These are phyloP conservation scores for Apomyelois bistriatella DNA, from an alignment of 2,888 invertebrate species.

Conservation along the genomic window DNA sequence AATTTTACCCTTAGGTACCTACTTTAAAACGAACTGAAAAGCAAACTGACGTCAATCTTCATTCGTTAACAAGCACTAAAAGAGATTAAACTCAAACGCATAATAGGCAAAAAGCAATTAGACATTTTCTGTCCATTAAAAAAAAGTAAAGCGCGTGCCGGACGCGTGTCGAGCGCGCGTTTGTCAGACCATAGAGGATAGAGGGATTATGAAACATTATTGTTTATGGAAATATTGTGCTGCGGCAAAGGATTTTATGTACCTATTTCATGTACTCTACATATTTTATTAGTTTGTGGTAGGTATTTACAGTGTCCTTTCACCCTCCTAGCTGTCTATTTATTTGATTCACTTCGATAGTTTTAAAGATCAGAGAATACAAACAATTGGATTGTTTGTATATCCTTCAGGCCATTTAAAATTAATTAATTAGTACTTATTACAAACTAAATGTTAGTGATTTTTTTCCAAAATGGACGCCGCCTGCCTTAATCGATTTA, in stretches of 20 bases:
- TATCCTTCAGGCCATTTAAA: too few relatives aligned
- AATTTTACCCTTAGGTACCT: not conserved
- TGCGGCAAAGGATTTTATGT: not conserved
- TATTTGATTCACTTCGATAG: too few relatives aligned
- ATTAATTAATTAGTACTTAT: too few relatives aligned
- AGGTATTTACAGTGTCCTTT: too few relatives aligned
- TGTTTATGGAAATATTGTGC: not conserved
- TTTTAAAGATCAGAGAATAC: too few relatives aligned
- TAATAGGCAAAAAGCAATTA: constrained; percentile 55
- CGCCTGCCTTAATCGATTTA: too few relatives aligned
- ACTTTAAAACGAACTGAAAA: not conserved
- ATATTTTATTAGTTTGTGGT: too few relatives aligned
- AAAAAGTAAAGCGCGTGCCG: constrained; percentile 34
- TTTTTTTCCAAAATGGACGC: too few relatives aligned
- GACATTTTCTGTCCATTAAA: constrained; percentile 60
- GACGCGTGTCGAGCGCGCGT: constrained; percentile 23
- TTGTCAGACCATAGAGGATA: constrained; percentile 13
- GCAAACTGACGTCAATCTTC: constrained; percentile 33
- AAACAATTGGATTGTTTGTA: too few relatives aligned
- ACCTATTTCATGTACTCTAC: not conserved
- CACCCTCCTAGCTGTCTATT: too few relatives aligned
- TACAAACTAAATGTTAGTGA: too few relatives aligned
- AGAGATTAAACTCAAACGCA: constrained; percentile 44
- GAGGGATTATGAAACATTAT: not conserved
- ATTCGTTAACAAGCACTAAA: constrained; percentile 46